phyloP scores from a whole-genome alignment of 92 coral and sea anemone species.

The Ricordea florida region DNA sequence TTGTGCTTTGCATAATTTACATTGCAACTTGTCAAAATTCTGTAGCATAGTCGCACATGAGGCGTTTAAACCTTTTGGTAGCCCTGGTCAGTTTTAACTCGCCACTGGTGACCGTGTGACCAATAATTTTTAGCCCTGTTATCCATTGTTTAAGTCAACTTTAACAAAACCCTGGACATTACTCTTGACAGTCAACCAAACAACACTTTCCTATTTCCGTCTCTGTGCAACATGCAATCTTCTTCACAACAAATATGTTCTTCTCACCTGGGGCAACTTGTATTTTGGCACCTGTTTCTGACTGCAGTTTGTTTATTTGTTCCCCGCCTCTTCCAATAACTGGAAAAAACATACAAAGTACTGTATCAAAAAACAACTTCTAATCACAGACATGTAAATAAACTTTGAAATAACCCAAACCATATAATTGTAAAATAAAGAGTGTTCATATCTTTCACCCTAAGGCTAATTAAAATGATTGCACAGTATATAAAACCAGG shows the following conservation, averaged over 20 bases:
- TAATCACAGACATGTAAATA: not conserved
- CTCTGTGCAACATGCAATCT: not conserved
- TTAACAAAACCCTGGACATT: not conserved
- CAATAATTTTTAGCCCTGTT: too few relatives aligned
- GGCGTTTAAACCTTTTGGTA: too few relatives aligned
- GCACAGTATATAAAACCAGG: too few relatives aligned
- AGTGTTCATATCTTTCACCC: not conserved
- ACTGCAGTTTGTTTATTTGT: slow-evolving; percentile 95
- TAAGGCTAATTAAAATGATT: too few relatives aligned
- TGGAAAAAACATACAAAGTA: slow-evolving; percentile 5
- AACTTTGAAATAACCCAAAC: not conserved
- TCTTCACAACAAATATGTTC: not conserved
- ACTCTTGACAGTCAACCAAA: not conserved
- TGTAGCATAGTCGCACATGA: too few relatives aligned
- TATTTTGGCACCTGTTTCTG: slow-evolving; percentile 98
- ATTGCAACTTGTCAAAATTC: too few relatives aligned
- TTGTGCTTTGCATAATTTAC: too few relatives aligned
- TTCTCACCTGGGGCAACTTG: slow-evolving; percentile 96
- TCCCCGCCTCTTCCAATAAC: slow-evolving; percentile 99
- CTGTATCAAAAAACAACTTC: not conserved
- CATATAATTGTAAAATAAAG: not conserved
- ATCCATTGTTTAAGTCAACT: not conserved
- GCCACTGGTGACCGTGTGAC: too few relatives aligned
- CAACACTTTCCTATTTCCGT: not conserved
- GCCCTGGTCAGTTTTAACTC: too few relatives aligned